Conservation (phyloP, 2,113 vertebrate species). For the Xyliphius kryptos region DNA sequence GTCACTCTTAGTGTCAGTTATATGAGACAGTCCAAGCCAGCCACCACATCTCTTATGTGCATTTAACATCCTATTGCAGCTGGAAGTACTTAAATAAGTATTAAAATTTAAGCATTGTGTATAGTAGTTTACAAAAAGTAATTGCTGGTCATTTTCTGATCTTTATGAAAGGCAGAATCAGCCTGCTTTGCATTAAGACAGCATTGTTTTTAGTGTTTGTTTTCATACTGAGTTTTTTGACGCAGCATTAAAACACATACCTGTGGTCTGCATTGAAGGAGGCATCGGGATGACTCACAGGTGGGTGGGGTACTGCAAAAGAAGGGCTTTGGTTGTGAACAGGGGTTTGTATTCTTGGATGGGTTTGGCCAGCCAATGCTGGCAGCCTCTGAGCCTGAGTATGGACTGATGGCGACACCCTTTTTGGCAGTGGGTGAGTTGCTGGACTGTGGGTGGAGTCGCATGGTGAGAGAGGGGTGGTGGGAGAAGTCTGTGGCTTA, state of each 20-base stretch:
- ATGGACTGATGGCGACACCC: constrained; percentile 55
- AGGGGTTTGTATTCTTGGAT: constrained; percentile 41
- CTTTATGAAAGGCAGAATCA: too few relatives aligned
- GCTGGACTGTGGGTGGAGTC: constrained; percentile 46
- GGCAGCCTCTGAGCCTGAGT: constrained; percentile 39
- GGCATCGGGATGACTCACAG: constrained; percentile 67
- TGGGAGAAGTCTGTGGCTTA: constrained; percentile 61
- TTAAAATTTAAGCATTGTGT: too few relatives aligned
- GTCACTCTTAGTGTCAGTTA: too few relatives aligned
- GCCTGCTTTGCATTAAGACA: too few relatives aligned
- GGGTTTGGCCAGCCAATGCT: constrained; percentile 34
- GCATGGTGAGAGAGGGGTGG: constrained; percentile 48
- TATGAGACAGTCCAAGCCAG: too few relatives aligned
- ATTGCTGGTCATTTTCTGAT: too few relatives aligned
- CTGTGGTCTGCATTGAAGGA: constrained; percentile 79
- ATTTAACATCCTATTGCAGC: too few relatives aligned
- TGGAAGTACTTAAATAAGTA: too few relatives aligned
- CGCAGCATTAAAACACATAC: constrained; percentile 48
- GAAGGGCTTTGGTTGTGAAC: constrained; percentile 56
- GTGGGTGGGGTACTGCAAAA: constrained; percentile 75
- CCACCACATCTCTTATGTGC: too few relatives aligned
- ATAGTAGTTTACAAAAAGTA: too few relatives aligned
- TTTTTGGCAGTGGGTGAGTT: constrained; percentile 48
- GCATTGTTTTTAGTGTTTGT: too few relatives aligned
- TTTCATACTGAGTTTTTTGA: too few relatives aligned